These are phyloP conservation scores for Apteryx mantelli DNA, from an alignment of 2,113 vertebrate genomes.

Conservation along the genomic window DNA sequence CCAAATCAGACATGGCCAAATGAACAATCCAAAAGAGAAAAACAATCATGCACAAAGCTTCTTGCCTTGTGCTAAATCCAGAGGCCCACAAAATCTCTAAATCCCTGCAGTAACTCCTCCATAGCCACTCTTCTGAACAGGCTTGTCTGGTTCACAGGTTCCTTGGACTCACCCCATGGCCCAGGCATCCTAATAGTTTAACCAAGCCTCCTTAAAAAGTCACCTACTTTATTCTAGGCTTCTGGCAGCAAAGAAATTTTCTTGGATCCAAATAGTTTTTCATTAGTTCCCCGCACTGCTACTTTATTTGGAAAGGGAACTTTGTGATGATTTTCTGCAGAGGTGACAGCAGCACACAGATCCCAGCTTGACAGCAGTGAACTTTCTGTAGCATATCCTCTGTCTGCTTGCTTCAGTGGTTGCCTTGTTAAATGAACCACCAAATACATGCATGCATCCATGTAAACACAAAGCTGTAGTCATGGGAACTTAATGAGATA, in stretches of 20 bases:
- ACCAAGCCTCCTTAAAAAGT: background rate
- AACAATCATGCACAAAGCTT: background rate
- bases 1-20: background rate
- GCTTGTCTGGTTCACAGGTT: background rate
- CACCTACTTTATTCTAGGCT: background rate
- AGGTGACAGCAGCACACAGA: background rate
- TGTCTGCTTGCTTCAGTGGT: background rate
- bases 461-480: background rate
- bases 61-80: background rate
- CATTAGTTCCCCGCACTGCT: background rate
- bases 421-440: background rate
- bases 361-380: background rate
- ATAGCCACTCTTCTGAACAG: background rate
- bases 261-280: background rate
- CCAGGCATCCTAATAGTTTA: background rate
- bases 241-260: background rate
- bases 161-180: background rate
- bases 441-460: background rate
- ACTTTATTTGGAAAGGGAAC: background rate
- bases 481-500: background rate
- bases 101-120: background rate
- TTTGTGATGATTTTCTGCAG: background rate
- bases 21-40: background rate
- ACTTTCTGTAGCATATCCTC: background rate
- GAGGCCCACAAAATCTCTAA: background rate